Evolutionary conservation across 1,140 invertebrate species (phyloP).

Genomic region (Brachionus manjavacas): DNA sequence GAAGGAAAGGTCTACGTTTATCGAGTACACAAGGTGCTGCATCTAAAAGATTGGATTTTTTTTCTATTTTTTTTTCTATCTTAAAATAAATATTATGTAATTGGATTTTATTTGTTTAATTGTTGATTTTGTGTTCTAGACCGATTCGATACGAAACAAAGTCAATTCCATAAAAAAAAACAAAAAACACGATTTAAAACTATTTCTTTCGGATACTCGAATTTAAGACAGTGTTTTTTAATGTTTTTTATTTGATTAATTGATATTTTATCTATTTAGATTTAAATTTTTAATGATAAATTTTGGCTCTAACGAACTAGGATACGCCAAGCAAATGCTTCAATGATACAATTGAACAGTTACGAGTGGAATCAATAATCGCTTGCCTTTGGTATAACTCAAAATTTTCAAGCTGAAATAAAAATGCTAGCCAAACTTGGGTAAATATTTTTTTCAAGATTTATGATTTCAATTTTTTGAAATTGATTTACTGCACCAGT

Average conservation of each 20-base stretch:
- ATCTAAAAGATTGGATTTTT: not conserved
- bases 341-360: not conserved
- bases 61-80: not conserved
- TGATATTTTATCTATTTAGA: not conserved
- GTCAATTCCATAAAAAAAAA: not conserved
- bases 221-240: not conserved
- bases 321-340: not conserved
- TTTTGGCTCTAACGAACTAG: not conserved
- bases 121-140: not conserved
- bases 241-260: not conserved
- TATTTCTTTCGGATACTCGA: not conserved
- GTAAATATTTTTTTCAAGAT: not conserved
- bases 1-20: not conserved
- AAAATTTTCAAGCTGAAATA: not conserved
- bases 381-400: not conserved
- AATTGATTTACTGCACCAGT: not conserved
- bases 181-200: not conserved
- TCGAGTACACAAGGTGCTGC: not conserved
- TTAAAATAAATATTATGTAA: not conserved
- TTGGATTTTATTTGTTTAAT: not conserved
- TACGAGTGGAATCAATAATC: not conserved
- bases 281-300: not conserved
- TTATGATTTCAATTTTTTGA: not conserved
- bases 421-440: slow-evolving; percentile 33
- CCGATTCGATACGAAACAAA: not conserved